Conservation (phyloP, 2,888 invertebrate genomes). For the Lithophane socia region DNA sequence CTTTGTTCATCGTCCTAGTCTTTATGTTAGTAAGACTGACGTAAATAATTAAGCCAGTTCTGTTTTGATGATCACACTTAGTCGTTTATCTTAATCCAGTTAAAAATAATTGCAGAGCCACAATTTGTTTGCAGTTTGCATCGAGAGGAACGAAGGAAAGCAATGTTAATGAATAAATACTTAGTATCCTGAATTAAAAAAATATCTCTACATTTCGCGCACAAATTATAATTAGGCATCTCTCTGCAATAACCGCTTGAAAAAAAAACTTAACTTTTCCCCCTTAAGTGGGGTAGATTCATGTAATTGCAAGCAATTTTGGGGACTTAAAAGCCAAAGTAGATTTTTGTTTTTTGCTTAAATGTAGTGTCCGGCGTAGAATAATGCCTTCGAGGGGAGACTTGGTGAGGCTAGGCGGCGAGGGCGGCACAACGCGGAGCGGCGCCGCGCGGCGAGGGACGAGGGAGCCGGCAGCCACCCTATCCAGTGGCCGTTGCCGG, state of each 20-base stretch:
- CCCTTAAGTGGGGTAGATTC: conserved; percentile 19
- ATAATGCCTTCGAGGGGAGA: conserved; percentile 61
- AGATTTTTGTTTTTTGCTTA: conserved; percentile 63
- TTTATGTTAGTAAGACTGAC: conserved; percentile 35
- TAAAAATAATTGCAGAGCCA: not conserved
- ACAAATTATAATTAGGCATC: conserved; percentile 8
- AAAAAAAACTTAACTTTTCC: conserved; percentile 21
- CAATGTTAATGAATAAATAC: not conserved
- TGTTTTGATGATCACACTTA: not conserved
- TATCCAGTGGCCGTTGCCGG: conserved; percentile 52
- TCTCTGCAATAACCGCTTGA: not conserved
- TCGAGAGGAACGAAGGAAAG: not conserved
- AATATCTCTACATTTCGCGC: not conserved
- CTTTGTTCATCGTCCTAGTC: conserved; percentile 15
- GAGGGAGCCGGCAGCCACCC: conserved; percentile 69
- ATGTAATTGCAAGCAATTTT: conserved; percentile 56
- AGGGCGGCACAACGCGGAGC: conserved; percentile 55
- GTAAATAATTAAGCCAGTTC: conserved; percentile 21
- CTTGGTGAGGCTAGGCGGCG: conserved; percentile 46
- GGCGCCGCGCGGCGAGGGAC: conserved; percentile 60
- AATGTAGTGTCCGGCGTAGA: conserved; percentile 66
- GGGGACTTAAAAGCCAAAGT: conserved; percentile 42
- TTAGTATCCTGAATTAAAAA: not conserved
- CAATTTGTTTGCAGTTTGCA: not conserved
- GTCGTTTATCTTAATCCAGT: not conserved